Evolutionary conservation across 2,113 vertebrate genomes (phyloP).

Genomic region (Thinocorus orbignyianus): DNA sequence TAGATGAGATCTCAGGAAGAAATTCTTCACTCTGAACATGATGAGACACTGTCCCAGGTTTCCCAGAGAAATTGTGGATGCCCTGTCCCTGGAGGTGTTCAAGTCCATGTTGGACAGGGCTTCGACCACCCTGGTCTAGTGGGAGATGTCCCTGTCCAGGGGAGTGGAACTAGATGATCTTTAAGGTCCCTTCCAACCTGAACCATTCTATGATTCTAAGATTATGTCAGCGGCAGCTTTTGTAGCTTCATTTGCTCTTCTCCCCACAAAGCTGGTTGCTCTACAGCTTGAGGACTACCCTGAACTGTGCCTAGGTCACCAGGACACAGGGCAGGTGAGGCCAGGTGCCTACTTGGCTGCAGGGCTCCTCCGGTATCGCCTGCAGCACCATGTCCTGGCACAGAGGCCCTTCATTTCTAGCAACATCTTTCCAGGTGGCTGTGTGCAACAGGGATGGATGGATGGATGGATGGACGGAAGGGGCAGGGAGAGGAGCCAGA

Average conservation of each 20-base stretch:
- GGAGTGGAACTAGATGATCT: background rate
- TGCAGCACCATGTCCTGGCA: background rate
- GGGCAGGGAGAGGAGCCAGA: background rate
- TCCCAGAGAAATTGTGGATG: background rate
- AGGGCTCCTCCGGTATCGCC: background rate
- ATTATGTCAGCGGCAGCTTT: background rate
- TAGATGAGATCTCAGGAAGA: background rate
- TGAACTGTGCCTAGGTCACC: rapidly evolving
- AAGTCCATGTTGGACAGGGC: background rate
- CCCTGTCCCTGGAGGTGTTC: background rate
- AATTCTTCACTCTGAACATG: background rate
- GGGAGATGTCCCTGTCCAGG: background rate
- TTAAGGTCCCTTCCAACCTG: background rate
- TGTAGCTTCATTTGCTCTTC: background rate
- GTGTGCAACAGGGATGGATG: background rate
- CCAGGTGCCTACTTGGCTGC: background rate
- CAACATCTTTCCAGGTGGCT: background rate
- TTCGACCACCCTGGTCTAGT: background rate
- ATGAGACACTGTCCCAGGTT: background rate
- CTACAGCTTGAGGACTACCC: background rate
- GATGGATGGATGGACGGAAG: background rate
- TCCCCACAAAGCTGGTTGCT: background rate
- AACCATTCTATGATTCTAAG: background rate
- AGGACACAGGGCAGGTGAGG: rapidly evolving
- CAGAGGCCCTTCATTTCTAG: background rate